Conservation (phyloP, 2,888 invertebrate species). For the Scaptodrosophila latifasciaeformis region DNA sequence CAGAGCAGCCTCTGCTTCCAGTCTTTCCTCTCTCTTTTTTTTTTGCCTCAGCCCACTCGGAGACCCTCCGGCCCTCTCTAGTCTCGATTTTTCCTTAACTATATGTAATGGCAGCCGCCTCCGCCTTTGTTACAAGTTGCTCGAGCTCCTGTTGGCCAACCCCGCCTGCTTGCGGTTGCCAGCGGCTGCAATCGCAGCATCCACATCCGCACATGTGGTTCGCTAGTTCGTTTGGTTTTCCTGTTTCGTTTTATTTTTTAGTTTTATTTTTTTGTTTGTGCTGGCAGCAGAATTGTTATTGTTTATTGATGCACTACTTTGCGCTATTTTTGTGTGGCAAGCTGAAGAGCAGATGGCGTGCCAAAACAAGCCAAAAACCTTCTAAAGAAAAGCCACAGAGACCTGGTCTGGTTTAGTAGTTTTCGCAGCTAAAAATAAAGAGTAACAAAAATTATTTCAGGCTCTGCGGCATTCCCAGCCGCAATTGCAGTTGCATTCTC, state of each 20-base stretch:
- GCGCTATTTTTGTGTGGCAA: conserved; percentile 64
- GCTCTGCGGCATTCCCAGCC: not conserved
- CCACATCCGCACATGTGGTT: conserved; percentile 60
- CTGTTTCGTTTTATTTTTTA: conserved; percentile 18
- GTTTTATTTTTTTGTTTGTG: conserved; percentile 43
- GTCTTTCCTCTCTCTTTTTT: too few relatives aligned
- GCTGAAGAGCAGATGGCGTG: conserved; percentile 13
- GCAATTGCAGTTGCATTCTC: too few relatives aligned
- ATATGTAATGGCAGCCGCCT: not conserved
- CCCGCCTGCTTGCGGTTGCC: not conserved
- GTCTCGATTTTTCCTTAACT: not conserved
- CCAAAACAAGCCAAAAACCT: conserved; percentile 1
- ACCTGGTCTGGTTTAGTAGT: not conserved
- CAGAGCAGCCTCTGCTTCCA: conserved; percentile 27
- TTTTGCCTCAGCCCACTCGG: too few relatives aligned
- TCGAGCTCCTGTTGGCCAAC: not conserved
- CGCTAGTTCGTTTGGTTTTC: conserved; percentile 13
- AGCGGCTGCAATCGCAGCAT: conserved; percentile 42
- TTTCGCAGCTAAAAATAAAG: not conserved
- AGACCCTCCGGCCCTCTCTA: too few relatives aligned
- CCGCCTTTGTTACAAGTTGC: conserved; percentile 4
- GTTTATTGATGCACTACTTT: conserved; percentile 68
- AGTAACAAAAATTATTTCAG: not conserved
- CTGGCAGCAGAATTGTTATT: conserved; percentile 53
- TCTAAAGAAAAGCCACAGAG: not conserved